A percentile compares a stretch with the other conserved stretches of the same genome.
phyloP scores from a whole-genome alignment of 2,888 invertebrate genomes.

The Habrosyne pyritoides region DNA sequence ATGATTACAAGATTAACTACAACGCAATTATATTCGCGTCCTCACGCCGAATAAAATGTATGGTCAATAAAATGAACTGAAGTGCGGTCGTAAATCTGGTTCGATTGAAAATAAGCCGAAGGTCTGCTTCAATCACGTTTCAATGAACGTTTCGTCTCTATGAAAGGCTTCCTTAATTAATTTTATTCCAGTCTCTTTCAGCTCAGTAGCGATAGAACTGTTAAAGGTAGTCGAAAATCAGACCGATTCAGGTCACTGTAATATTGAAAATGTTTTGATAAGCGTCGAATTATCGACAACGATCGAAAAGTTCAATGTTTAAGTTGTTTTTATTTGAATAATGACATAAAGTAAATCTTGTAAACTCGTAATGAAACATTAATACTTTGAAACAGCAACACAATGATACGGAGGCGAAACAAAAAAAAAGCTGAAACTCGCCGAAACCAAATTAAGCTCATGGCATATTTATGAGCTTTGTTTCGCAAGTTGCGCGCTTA shows the following conservation, averaged over 20 bases:
- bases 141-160: background rate
- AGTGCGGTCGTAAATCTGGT: background rate
- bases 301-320: background rate
- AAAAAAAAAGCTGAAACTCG: background rate
- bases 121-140: background rate
- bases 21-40: no score
- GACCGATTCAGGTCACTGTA: no score
- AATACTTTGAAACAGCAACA: background rate
- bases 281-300: no score
- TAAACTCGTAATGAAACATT: background rate
- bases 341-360: background rate
- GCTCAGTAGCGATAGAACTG: background rate
- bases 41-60: no score
- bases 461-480: conserved; percentile 3
- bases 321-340: background rate
- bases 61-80: background rate
- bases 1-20: no score
- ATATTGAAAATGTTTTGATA: no score
- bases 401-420: background rate
- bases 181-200: background rate
- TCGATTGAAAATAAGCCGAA: background rate
- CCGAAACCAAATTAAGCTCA: conserved; percentile 1
- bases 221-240: background rate
- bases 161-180: conserved; percentile 1
- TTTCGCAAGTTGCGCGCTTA: background rate